phyloP scores from a whole-genome alignment of 2,113 vertebrate genomes.

The Gobius niger region DNA sequence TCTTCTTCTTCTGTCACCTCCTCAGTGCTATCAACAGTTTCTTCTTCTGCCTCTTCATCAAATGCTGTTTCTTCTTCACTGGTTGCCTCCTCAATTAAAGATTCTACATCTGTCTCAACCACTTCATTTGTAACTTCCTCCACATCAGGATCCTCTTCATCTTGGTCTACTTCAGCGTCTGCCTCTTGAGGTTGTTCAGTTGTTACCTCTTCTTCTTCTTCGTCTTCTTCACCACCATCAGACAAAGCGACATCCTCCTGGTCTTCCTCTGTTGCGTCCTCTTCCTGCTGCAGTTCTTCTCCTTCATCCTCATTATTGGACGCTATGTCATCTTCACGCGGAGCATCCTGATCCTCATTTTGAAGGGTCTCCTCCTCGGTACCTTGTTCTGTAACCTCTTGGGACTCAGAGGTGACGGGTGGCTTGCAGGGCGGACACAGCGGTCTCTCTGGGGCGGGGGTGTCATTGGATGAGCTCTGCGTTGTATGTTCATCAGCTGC shows the following conservation, averaged over 20 bases:
- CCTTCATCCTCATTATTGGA: slow-evolving; percentile 28
- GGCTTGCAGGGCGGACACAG: slow-evolving; percentile 72
- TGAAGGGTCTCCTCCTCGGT: background rate
- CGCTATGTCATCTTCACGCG: slow-evolving; percentile 20
- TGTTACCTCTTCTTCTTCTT: slow-evolving; percentile 20
- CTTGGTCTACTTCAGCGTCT: background rate
- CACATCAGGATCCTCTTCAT: background rate
- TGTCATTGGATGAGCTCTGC: slow-evolving; percentile 79
- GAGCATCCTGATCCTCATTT: background rate
- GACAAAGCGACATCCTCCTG: background rate
- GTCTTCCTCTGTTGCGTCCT: slow-evolving; percentile 23
- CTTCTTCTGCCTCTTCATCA: background rate
- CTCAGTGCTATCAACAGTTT: background rate
- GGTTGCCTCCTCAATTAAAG: background rate
- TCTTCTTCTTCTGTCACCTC: background rate
- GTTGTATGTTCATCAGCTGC: slow-evolving; percentile 60
- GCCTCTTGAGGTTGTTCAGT: background rate
- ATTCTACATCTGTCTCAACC: background rate
- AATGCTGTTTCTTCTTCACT: slow-evolving; percentile 3
- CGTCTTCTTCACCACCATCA: slow-evolving; percentile 46
- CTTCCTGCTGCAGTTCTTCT: slow-evolving; percentile 29
- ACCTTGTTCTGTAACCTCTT: slow-evolving; percentile 12
- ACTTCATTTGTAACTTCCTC: background rate
- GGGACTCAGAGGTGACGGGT: slow-evolving; percentile 1
- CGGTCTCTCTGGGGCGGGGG: slow-evolving; percentile 72